These are phyloP conservation scores for Cynodonichthys magdalenae DNA, from an alignment of 2,797 vertebrate species.

Conservation along the genomic window DNA sequence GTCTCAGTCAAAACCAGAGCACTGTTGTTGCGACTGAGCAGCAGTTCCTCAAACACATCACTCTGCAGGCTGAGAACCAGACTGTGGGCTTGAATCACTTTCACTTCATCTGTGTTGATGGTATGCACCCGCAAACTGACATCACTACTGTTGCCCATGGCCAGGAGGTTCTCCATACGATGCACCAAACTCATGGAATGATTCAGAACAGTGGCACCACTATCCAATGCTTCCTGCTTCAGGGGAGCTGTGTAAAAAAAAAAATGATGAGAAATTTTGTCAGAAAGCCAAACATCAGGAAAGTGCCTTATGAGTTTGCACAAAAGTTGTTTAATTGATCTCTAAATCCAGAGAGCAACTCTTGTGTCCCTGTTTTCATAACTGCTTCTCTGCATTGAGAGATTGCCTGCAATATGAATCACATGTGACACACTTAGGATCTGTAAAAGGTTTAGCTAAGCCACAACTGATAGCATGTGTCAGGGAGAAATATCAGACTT, in stretches of 20 bases:
- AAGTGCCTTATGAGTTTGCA: neutral
- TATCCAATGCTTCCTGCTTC: slow-evolving; percentile 83
- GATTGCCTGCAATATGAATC: slow-evolving; percentile 20
- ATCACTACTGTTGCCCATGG: slow-evolving; percentile 88
- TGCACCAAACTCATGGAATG: slow-evolving; percentile 91
- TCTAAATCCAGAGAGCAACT: neutral
- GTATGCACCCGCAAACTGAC: slow-evolving; percentile 88
- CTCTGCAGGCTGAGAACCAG: slow-evolving; percentile 93
- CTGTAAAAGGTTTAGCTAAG: slow-evolving; percentile 25
- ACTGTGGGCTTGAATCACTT: slow-evolving; percentile 91
- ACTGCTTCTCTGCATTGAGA: neutral
- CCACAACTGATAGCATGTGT: slow-evolving; percentile 32
- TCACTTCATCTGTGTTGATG: slow-evolving; percentile 87
- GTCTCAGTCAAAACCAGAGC: slow-evolving; percentile 83
- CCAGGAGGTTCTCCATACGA: slow-evolving; percentile 87
- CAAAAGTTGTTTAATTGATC: neutral
- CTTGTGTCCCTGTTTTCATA: too few relatives aligned
- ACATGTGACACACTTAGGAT: slow-evolving; percentile 25
- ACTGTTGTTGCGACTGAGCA: slow-evolving; percentile 83
- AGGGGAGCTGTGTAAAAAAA: slow-evolving; percentile 75
- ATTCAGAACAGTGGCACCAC: slow-evolving; percentile 85
- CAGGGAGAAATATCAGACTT: slow-evolving; percentile 10
- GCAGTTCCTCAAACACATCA: slow-evolving; percentile 86
- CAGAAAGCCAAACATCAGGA: neutral
- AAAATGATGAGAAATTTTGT: neutral